Evolutionary conservation across 2,113 vertebrate species (phyloP).

Genomic region (Amphiprion ocellaris): DNA sequence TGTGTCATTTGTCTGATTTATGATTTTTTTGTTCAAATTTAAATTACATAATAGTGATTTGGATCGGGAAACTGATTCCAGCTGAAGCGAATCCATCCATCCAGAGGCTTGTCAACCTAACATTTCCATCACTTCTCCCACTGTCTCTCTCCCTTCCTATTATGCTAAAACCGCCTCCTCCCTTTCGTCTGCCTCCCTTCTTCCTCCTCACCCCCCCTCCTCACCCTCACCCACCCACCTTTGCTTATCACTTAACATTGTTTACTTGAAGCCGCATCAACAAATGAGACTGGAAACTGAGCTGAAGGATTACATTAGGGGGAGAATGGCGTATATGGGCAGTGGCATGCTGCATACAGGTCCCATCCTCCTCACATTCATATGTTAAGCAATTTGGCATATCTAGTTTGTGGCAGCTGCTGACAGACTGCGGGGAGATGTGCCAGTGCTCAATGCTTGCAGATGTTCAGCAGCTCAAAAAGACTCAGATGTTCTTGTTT

Average conservation of each 20-base stretch:
- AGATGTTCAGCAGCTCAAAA: constrained; percentile 77
- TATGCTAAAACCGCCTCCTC: constrained; percentile 35
- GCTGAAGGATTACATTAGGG: constrained; percentile 67
- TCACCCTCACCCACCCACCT: constrained; percentile 59
- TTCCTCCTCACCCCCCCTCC: constrained; percentile 38
- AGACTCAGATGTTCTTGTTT: constrained; percentile 63
- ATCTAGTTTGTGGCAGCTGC: constrained; percentile 68
- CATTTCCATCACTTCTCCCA: constrained; percentile 41
- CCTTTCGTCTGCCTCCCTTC: constrained; percentile 44
- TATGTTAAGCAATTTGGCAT: constrained; percentile 70
- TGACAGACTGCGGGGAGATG: constrained; percentile 62
- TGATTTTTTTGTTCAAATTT: neutral
- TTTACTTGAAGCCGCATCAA: constrained; percentile 71
- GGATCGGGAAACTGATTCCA: neutral
- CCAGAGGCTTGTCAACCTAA: constrained; percentile 24
- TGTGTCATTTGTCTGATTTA: neutral
- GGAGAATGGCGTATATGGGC: constrained; percentile 61
- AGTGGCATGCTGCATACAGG: constrained; percentile 54
- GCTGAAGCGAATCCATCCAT: constrained; percentile 19
- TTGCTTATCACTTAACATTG: constrained; percentile 78
- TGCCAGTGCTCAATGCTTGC: constrained; percentile 67
- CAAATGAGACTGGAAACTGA: constrained; percentile 63
- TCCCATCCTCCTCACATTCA: constrained; percentile 73
- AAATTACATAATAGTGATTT: too few relatives aligned
- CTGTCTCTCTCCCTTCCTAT: constrained; percentile 40